Percentiles rank a stretch among this genome's conserved stretches.
Evolutionary conservation across 2,113 vertebrate genomes (phyloP).

Genomic region (Speoplatyrhinus poulsoni): DNA sequence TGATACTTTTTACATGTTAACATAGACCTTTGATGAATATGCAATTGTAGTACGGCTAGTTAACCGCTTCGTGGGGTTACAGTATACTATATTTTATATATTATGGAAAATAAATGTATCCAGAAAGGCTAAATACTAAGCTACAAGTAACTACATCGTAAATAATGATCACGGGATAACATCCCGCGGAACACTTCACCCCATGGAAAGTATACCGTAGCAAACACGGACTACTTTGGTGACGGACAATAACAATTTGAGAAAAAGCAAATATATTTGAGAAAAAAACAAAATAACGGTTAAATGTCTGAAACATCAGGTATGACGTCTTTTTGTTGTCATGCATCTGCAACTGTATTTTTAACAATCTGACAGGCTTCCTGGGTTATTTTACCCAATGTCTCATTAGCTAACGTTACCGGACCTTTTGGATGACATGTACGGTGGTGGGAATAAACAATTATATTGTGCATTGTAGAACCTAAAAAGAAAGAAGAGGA

Average conservation of each 20-base stretch:
- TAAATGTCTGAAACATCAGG: conserved; percentile 79
- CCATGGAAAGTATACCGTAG: neutral
- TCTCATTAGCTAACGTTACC: neutral
- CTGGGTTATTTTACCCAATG: neutral
- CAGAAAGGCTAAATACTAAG: too few relatives aligned
- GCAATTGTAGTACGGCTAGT: neutral
- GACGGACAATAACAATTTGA: conserved; percentile 63
- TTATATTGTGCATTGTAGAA: conserved; percentile 51
- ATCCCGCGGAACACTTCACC: conserved; percentile 31
- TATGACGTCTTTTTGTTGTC: conserved; percentile 31
- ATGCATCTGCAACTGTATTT: neutral
- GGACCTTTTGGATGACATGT: neutral
- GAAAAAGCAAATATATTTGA: neutral
- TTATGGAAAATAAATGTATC: too few relatives aligned
- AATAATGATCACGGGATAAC: too few relatives aligned
- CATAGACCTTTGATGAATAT: neutral
- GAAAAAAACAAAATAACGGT: conserved; percentile 18
- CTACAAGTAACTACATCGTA: too few relatives aligned
- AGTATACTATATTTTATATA: too few relatives aligned
- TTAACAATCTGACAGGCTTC: neutral
- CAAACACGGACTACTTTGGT: conserved; percentile 40
- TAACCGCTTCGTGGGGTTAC: neutral
- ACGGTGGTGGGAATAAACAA: neutral
- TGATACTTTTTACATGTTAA: neutral
- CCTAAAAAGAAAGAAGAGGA: conserved; percentile 65